Base-by-base conservation (phyloP, 1,140 invertebrate species). In the Cotesia typhae region DNA sequence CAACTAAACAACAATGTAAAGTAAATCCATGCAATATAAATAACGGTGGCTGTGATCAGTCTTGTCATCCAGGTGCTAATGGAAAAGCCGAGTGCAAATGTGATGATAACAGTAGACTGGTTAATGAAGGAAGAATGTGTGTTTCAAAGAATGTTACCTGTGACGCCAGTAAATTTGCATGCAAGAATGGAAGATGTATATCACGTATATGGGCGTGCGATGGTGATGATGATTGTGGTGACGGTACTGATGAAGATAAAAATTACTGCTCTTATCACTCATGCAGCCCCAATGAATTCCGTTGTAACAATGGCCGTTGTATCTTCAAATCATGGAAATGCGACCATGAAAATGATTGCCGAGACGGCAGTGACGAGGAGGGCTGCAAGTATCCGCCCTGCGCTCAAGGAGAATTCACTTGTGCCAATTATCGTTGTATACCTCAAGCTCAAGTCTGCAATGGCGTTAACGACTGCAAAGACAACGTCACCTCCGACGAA, bases 131-230 rank as follows among this genome's bases (percentile, higher is more conserved):
- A 17, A 89, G 93, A 73, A 97, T 96, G 95, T 98, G 95, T 80
- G 94, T 95, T 0, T 88, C 93, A 0, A 92, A 94, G 71, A 97
- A 97, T 78, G 90, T 94, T 3, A 96, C 93, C 0, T 99, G 97
- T 82, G 94, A 96, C 77, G 84, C 90, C 0, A 92, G 91, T 75
- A 97, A 98, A 83, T 99, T 98, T 85, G 94, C 95, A 74, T 99
- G 98, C 82, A 90, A 90, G 9, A 98, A 98, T 84, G 96, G 96
- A 5, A 94, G 96, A 78, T 99, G 98, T 80, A 97, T 99, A 70
- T 95, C 94, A 0, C 87, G 95, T 63, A 94, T 98, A 90, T 99
- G 97, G 95, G 94, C 96, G 3, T 99, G 98, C 84, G 97, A 99
- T 84, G 94, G 95, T 0, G 96, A 98, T 75, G 94, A 97, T 76